These are phyloP conservation scores for Agrochola circellaris DNA, from an alignment of 2,888 invertebrate species.

Conservation along the genomic window DNA sequence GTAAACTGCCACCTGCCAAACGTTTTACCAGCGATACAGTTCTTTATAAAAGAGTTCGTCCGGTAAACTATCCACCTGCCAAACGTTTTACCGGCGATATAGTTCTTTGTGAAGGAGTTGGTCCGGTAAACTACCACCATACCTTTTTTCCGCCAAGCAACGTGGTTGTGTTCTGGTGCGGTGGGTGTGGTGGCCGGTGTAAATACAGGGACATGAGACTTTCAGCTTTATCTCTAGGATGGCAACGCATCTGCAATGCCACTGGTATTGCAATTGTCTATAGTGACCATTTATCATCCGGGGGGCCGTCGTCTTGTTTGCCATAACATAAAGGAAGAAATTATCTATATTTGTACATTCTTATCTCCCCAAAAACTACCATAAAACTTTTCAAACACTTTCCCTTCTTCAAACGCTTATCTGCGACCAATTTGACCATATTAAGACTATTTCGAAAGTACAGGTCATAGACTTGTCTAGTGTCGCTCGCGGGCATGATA, in stretches of 20 bases:
- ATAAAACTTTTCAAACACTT: conserved; percentile 48
- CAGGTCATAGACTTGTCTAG: conserved; percentile 49
- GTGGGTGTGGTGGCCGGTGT: not conserved
- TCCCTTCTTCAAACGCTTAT: conserved; percentile 42
- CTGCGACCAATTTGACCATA: conserved; percentile 60
- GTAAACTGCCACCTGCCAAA: not conserved
- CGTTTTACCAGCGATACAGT: not conserved
- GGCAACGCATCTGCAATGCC: not conserved
- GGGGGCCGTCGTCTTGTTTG: not conserved
- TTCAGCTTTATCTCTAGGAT: not conserved
- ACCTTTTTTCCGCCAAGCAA: not conserved
- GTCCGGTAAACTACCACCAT: no score
- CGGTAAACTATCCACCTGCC: not conserved
- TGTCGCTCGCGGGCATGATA: conserved; percentile 58
- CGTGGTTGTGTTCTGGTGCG: not conserved
- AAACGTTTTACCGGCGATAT: not conserved
- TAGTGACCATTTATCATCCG: not conserved
- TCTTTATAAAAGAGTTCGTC: no score
- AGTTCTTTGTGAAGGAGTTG: no score
- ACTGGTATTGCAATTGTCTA: not conserved
- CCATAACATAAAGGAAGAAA: not conserved
- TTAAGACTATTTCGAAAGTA: conserved; percentile 60
- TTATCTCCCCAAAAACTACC: conserved; percentile 5
- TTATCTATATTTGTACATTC: not conserved
- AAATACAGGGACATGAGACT: not conserved